Percentiles rank a stretch among this genome's conserved stretches.
phyloP scores from a whole-genome alignment of 1,140 invertebrate species.

The Harpegnathos saltator region DNA sequence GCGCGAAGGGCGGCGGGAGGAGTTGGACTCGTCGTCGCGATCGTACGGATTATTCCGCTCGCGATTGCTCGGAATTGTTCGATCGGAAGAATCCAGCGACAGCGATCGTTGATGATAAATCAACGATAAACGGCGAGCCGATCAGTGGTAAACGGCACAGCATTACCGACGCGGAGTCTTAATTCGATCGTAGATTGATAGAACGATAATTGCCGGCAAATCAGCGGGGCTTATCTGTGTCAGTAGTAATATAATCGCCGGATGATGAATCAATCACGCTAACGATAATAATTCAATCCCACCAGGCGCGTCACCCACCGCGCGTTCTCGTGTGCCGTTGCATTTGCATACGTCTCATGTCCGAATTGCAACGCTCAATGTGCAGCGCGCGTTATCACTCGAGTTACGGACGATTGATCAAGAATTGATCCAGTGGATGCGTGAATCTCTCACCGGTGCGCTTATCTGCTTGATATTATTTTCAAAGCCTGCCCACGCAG shows the following conservation, averaged over 20 bases:
- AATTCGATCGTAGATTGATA: conserved; percentile 32
- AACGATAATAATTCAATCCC: conserved; percentile 52
- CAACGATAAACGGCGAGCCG: not conserved
- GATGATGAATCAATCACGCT: conserved; percentile 50
- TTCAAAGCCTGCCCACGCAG: conserved; percentile 65
- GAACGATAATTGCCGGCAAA: conserved; percentile 43
- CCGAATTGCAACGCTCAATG: conserved; percentile 17
- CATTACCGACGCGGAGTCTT: not conserved
- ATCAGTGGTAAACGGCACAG: conserved; percentile 1
- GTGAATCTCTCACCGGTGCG: not conserved
- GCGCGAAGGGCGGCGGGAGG: too few species aligned
- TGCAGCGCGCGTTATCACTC: conserved; percentile 3
- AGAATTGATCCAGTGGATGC: conserved; percentile 6
- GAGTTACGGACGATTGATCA: conserved; percentile 4
- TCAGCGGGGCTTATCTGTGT: conserved; percentile 41
- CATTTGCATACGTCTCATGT: conserved; percentile 26
- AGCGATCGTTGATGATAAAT: not conserved
- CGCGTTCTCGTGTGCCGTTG: not conserved
- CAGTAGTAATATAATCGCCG: conserved; percentile 44
- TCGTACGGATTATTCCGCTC: too few species aligned
- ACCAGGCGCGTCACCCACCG: not conserved
- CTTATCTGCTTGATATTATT: conserved; percentile 38
- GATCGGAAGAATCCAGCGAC: not conserved
- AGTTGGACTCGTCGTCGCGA: too few species aligned
- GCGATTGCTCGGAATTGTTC: not conserved